phyloP scores from a whole-genome alignment of 1,140 invertebrate species.

The Papilio dardanus region DNA sequence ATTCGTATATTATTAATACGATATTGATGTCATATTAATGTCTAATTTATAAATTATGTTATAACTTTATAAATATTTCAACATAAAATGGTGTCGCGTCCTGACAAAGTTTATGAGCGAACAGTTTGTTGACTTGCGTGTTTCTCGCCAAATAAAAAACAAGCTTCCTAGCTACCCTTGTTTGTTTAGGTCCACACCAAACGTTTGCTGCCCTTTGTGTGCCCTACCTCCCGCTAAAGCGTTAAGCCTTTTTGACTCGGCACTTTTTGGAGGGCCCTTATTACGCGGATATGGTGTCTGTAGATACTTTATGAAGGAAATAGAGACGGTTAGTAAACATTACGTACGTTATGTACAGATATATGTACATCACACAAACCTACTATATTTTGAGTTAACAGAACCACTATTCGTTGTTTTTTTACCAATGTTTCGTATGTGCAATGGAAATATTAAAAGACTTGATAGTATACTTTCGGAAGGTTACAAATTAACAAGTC shows the following conservation, averaged over 20 bases:
- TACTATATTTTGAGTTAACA: not conserved
- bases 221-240: slow-evolving; percentile 73
- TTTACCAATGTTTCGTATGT: too few relatives aligned
- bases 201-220: slow-evolving; percentile 78
- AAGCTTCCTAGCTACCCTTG: slow-evolving; percentile 80
- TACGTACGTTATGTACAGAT: not conserved
- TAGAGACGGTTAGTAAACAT: slow-evolving; percentile 35
- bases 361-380: not conserved
- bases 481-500: not conserved
- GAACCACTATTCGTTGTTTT: not conserved
- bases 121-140: slow-evolving; percentile 73
- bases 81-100: slow-evolving; percentile 43
- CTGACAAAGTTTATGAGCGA: slow-evolving; percentile 40
- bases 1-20: not conserved
- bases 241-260: slow-evolving; percentile 80
- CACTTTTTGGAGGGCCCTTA: slow-evolving; percentile 79
- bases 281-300: slow-evolving; percentile 69
- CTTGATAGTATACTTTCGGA: too few relatives aligned
- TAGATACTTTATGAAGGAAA: slow-evolving; percentile 29
- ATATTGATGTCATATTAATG: not conserved
- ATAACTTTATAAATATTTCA: not conserved
- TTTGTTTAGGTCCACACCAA: slow-evolving; percentile 79
- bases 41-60: slow-evolving; percentile 1
- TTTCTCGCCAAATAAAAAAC: slow-evolving; percentile 78
- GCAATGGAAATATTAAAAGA: too few relatives aligned